phyloP scores from a whole-genome alignment of 2,888 invertebrate genomes.

The Anthrax anthrax region DNA sequence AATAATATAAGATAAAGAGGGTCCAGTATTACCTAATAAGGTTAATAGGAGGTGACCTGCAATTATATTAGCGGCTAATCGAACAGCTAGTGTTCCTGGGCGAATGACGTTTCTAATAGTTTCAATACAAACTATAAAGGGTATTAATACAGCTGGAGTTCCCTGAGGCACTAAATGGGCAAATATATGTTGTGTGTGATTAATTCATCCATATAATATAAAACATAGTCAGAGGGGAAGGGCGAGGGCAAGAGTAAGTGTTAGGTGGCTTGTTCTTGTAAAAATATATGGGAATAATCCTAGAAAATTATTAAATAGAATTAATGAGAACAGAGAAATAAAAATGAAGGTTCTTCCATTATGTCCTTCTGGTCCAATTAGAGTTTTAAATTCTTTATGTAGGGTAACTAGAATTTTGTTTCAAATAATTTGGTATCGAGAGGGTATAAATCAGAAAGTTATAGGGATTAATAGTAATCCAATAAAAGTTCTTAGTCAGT shows the following conservation, averaged over 20 bases:
- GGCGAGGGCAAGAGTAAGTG: constrained; percentile 42
- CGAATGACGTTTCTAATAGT: constrained; percentile 58
- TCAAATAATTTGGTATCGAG: constrained; percentile 38
- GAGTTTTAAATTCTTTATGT: constrained; percentile 44
- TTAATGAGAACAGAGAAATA: constrained; percentile 41
- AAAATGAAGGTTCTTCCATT: constrained; percentile 42
- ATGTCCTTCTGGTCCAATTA: constrained; percentile 35
- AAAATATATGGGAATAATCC: constrained; percentile 58
- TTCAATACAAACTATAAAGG: constrained; percentile 63
- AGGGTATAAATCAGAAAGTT: constrained; percentile 41
- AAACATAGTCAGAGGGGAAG: constrained; percentile 49
- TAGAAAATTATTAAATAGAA: constrained; percentile 53
- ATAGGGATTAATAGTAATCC: constrained; percentile 39
- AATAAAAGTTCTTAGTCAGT: constrained; percentile 44
- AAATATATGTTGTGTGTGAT: constrained; percentile 48
- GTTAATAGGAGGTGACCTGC: constrained; percentile 55
- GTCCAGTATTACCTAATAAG: constrained; percentile 38
- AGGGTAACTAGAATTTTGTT: constrained; percentile 36
- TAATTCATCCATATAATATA: constrained; percentile 50
- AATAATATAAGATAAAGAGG: constrained; percentile 17
- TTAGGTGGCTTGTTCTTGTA: constrained; percentile 50
- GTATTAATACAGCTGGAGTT: constrained; percentile 47
- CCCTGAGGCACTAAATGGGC: constrained; percentile 54
- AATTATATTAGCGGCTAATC: constrained; percentile 63
- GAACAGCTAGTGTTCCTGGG: constrained; percentile 52